phyloP scores from a whole-genome alignment of 2,888 invertebrate genomes.

The Leucophora obtusa region DNA sequence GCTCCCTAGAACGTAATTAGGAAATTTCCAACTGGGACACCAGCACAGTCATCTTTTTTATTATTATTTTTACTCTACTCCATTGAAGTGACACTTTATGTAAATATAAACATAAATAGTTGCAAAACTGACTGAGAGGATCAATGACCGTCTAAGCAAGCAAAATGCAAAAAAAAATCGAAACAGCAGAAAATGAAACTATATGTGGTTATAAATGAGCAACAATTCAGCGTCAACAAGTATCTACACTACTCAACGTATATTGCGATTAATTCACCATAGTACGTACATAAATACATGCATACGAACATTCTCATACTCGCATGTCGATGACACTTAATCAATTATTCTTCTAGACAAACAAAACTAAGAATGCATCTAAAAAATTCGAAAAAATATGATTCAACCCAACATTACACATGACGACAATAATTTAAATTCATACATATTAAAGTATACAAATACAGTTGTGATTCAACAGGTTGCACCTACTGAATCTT shows the following conservation, averaged over 20 bases:
- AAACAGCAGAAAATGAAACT: slow-evolving; percentile 40
- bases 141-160: slow-evolving; percentile 61
- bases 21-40: slow-evolving; percentile 38
- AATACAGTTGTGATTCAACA: not conserved
- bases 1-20: not conserved
- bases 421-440: slow-evolving; percentile 14
- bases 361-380: slow-evolving; percentile 51
- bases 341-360: slow-evolving; percentile 64
- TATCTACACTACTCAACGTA: slow-evolving; percentile 24
- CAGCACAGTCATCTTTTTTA: not conserved
- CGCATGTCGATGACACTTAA: slow-evolving; percentile 63
- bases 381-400: slow-evolving; percentile 19
- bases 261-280: slow-evolving; percentile 19
- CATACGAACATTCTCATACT: not conserved
- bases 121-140: slow-evolving; percentile 36
- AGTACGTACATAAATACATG: not conserved
- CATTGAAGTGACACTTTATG: slow-evolving; percentile 50
- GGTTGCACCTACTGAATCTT: too few species aligned
- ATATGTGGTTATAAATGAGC: slow-evolving; percentile 38
- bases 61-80: slow-evolving; percentile 1
- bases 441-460: slow-evolving; percentile 2
- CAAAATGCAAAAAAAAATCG: slow-evolving; percentile 38
- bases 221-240: slow-evolving; percentile 48
- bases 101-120: slow-evolving; percentile 44
- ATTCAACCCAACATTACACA: slow-evolving; percentile 55